Evolutionary conservation across 2,797 vertebrate species (phyloP), one percentile per base, ranked within the genome.

Genomic region (Mormyrops attenuatus): DNA sequence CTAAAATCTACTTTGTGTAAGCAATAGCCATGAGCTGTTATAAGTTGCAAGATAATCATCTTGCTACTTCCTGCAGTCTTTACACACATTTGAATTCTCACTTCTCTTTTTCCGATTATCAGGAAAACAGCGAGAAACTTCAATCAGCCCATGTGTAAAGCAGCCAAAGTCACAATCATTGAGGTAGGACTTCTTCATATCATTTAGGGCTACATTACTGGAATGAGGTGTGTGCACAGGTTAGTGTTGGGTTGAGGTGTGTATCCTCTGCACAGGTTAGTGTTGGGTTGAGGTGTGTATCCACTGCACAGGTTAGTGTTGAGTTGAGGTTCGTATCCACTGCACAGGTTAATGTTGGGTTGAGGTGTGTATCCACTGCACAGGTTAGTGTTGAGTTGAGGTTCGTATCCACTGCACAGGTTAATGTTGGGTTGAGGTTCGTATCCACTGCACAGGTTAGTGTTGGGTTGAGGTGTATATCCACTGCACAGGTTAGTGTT

Each of bases 111-210:
- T 88, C 2, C 69, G 53, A 86, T 13, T 91, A 13, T 9, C 57
- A 99, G 98, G 92, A 99, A 98, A 95, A 99, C 97, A 0, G 98
- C 99, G 44, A 96, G 97, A 92, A 99, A 99, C 93, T 99, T 99
- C 94, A 99, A 99, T 93, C 96, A 98, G 89, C 97, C 99, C 0
- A 99, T 99, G 98, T 99, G 98, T 93, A 99, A 99, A 94, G 98
- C 99, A 93, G 97, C 98, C 41, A 96, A 95, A 92, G 96, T 95
- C 91, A 99, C 98, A 15, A 95, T 99, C 22, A 97, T 99, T 41
- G 98, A 99, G 98, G 99, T 99, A 96, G 87, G 95, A 53, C n/a
- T 52, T 49, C 7, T 55, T 89, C 15, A 17, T 53, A 17, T 30
- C 50, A 53, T 26, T 11, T 55, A 34, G 9, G n/a, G 49, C 26